A percentile compares a stretch with the other conserved stretches of the same genome.
These are phyloP conservation scores for Temnothorax nylanderi DNA, from an alignment of 1,140 invertebrate species.

Conservation along the genomic window DNA sequence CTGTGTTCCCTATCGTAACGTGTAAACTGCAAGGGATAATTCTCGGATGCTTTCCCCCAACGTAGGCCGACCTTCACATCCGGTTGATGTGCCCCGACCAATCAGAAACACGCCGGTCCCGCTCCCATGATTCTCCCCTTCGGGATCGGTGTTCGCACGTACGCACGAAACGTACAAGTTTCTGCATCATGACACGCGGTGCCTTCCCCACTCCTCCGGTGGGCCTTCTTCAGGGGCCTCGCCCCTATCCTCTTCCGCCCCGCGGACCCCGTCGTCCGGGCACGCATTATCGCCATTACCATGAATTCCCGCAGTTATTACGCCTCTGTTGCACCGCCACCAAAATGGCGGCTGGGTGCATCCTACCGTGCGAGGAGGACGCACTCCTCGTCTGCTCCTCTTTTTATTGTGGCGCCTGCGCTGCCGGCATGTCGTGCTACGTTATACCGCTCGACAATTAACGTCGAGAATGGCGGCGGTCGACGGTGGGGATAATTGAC, in stretches of 20 bases:
- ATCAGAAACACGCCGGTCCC: conserved; percentile 64
- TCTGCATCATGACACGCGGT: conserved; percentile 73
- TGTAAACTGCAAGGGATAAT: conserved; percentile 48
- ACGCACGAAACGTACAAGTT: conserved; percentile 65
- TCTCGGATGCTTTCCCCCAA: conserved; percentile 44
- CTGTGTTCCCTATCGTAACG: background rate
- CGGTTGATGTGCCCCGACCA: conserved; percentile 69
- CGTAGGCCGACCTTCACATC: conserved; percentile 68
- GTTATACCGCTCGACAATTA: conserved; percentile 60
- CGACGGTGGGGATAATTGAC: conserved; percentile 57
- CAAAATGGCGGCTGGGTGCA: conserved; percentile 76
- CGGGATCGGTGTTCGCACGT: conserved; percentile 68
- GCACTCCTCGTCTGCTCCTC: conserved; percentile 35
- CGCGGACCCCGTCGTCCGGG: conserved; percentile 62
- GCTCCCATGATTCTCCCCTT: conserved; percentile 66
- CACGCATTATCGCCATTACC: conserved; percentile 76
- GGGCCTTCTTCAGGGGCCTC: conserved; percentile 59
- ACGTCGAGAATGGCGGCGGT: conserved; percentile 28
- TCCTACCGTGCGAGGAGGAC: conserved; percentile 70
- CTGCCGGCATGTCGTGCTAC: conserved; percentile 46
- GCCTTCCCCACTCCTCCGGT: conserved; percentile 69
- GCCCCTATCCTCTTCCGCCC: conserved; percentile 47
- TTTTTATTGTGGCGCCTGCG: conserved; percentile 47
- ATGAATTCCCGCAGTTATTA: conserved; percentile 78
- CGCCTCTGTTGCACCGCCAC: conserved; percentile 76